Conservation (phyloP, 2,113 vertebrate genomes). For the Collichthys lucidus region DNA sequence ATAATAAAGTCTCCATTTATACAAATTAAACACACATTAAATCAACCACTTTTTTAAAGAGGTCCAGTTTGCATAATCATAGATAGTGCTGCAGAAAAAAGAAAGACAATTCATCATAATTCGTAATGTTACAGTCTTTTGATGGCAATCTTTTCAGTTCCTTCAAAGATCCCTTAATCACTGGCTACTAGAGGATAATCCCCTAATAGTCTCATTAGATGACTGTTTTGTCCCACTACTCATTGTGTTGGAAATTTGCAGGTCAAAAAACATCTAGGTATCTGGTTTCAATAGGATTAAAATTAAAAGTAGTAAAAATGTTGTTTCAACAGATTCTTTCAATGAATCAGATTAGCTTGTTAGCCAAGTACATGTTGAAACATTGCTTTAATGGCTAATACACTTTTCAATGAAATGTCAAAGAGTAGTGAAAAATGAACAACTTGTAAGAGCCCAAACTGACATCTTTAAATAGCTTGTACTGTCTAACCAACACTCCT, state of each 20-base stretch:
- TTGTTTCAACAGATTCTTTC: not conserved
- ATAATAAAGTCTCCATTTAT: slow-evolving; percentile 21
- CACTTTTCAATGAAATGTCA: not conserved
- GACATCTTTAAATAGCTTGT: not conserved
- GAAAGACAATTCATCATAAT: not conserved
- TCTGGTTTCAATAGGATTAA: not conserved
- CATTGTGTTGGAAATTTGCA: not conserved
- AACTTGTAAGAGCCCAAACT: no score
- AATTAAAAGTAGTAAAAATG: not conserved
- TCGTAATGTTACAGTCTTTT: slow-evolving; percentile 8
- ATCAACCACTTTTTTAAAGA: slow-evolving; percentile 25
- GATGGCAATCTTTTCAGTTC: slow-evolving; percentile 11
- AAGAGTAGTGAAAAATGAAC: not conserved
- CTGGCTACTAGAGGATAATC: not conserved
- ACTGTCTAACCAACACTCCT: no score
- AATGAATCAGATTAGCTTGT: not conserved
- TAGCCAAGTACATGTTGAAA: not conserved
- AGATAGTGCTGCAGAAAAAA: slow-evolving; percentile 26
- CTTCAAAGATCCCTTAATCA: not conserved
- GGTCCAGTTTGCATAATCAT: slow-evolving; percentile 62
- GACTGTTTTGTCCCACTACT: not conserved
- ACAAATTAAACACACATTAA: slow-evolving; percentile 39
- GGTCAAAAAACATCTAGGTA: not conserved
- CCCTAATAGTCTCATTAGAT: not conserved
- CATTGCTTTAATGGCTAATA: not conserved